Evolutionary conservation across 30 jellyfish, hydroid and myxozoan species (phyloP).

Genomic region (Pelagia noctiluca): DNA sequence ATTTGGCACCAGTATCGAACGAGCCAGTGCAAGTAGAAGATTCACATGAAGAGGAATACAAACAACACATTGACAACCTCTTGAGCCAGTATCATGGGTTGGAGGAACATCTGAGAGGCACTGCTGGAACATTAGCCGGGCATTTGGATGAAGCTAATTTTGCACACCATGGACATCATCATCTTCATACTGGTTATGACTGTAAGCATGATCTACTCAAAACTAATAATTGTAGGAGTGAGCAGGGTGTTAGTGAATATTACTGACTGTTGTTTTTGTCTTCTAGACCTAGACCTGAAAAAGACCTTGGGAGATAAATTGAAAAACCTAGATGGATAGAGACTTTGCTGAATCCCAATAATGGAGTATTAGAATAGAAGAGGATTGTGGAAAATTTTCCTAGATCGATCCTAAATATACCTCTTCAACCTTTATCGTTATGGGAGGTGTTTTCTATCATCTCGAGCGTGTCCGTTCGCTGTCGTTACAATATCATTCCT

Average conservation of each 20-base stretch:
- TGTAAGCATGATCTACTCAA: conserved; percentile 46
- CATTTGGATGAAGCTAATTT: conserved; percentile 73
- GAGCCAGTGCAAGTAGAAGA: conserved; percentile 85
- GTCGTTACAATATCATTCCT: too few relatives aligned
- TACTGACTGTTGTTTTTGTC: too few relatives aligned
- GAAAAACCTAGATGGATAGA: too few relatives aligned
- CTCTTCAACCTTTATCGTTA: too few relatives aligned
- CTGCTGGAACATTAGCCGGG: conserved; percentile 75
- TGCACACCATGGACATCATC: conserved; percentile 85
- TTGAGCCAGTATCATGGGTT: conserved; percentile 80
- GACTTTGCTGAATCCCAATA: too few relatives aligned
- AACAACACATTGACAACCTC: conserved; percentile 87
- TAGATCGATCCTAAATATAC: too few relatives aligned
- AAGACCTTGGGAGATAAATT: too few relatives aligned
- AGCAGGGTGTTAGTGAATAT: not conserved
- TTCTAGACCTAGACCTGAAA: too few relatives aligned
- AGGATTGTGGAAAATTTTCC: too few relatives aligned
- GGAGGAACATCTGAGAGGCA: conserved; percentile 88
- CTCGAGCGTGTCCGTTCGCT: too few relatives aligned
- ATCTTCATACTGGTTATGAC: conserved; percentile 91
- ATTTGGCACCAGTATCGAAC: conserved; percentile 43
- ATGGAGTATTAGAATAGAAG: too few relatives aligned
- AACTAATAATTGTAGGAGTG: not conserved
- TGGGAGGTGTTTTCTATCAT: too few relatives aligned
- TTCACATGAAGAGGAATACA: conserved; percentile 91